A percentile compares a stretch with the other conserved stretches of the same genome.
Evolutionary conservation across 2,113 vertebrate species (phyloP).

Genomic region (Plestiodon gilberti): DNA sequence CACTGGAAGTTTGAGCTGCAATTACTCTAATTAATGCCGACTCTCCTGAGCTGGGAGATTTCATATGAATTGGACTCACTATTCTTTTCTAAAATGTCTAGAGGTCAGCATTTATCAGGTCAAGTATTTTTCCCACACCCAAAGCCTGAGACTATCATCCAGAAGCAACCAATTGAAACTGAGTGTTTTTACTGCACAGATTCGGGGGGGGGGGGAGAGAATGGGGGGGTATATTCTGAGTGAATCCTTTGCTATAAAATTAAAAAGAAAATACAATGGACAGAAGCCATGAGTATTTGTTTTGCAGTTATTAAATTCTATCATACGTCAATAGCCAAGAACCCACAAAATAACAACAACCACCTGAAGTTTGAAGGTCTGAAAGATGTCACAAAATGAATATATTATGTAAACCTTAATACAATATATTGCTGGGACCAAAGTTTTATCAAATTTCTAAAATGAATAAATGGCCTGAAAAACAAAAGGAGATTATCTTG

Average conservation of each 20-base stretch:
- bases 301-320: background rate
- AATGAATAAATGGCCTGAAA: slow-evolving; percentile 16
- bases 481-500: slow-evolving; percentile 30
- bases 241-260: background rate
- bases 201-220: background rate
- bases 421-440: slow-evolving; percentile 9
- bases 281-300: background rate
- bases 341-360: background rate
- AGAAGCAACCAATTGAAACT: background rate
- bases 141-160: background rate
- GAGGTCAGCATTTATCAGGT: slow-evolving; percentile 5
- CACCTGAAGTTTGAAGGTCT: background rate
- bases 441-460: slow-evolving; percentile 13
- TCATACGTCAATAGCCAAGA: background rate
- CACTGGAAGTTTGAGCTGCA: background rate
- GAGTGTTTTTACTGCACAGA: background rate
- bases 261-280: background rate
- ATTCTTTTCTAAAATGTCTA: slow-evolving; percentile 1
- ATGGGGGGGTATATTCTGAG: background rate
- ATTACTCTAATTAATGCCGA: slow-evolving; percentile 24
- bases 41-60: background rate
- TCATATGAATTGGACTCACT: background rate
- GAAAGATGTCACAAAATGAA: background rate
- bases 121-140: background rate
- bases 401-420: background rate